Evolutionary conservation across 2,113 vertebrate species (phyloP), one percentile per base, ranked within the genome.

Genomic region (Phycodurus eques): DNA sequence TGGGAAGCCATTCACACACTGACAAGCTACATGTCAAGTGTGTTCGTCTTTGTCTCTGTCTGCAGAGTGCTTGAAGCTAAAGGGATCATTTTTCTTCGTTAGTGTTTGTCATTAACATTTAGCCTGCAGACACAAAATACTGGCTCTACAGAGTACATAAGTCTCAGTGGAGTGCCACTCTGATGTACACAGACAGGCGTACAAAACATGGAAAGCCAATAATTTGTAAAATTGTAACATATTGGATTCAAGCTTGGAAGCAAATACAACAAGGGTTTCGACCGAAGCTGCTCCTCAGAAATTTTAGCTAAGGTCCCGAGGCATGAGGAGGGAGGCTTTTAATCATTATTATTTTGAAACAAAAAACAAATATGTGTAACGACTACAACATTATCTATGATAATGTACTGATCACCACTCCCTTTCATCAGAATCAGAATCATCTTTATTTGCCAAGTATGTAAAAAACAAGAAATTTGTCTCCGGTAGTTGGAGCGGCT

Each of bases 61-160:
- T 68, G 72, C 60, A 71, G 46, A 33, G 19, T 27, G 65, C 72
- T 74, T 54, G 17, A 74, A 75, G 63, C 75, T 82, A 71, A 88
- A 81, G 71, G 72, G 80, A 80, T 83, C 76, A 86, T 90, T 90
- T 87, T 78, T 90, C 88, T 88, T 88, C 85, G 71, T 90, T 88
- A 90, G 82, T 84, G 82, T 87, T 84, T 19, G 27, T 77, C 71
- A 84, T 84, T 85, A 87, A 71, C 73, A 71, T 81, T 79, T 82
- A 82, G 83, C 85, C 83, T 72, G 79, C 72, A 82, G 83, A 86
- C 76, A 85, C 74, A 79, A 51, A 74, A 71, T 51, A 20, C 73
- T 74, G 13, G 5, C 77, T 86, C 49, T 75, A 72, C 19, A 19
- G 49, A 53, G 43, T 66, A 17, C 33, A 35, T 47, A 27, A 57